Conservation (phyloP, 2,888 invertebrate genomes). For the Leptopterna dolabrata region DNA sequence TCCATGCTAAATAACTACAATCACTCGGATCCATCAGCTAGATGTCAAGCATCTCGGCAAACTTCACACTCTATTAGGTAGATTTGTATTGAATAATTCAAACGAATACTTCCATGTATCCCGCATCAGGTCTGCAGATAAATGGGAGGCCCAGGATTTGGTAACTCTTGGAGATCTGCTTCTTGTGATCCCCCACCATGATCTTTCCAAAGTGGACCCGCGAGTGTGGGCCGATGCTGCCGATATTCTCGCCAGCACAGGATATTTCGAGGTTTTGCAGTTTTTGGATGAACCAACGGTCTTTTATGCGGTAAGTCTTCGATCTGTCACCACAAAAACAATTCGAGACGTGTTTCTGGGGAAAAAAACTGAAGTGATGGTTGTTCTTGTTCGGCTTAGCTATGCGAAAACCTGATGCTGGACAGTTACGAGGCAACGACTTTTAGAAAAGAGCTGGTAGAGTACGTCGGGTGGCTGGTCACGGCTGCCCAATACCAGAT, state of each 20-base stretch:
- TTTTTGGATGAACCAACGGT: slow-evolving; percentile 42
- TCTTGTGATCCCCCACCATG: slow-evolving; percentile 56
- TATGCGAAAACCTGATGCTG: slow-evolving; percentile 17
- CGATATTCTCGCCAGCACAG: slow-evolving; percentile 56
- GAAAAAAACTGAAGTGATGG: not conserved
- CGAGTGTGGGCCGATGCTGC: slow-evolving; percentile 60
- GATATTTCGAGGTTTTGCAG: slow-evolving; percentile 45
- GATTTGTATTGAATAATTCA: no score
- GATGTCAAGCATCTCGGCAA: no score
- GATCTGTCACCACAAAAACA: no score
- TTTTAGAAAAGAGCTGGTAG: slow-evolving; percentile 26
- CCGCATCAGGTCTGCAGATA: slow-evolving; percentile 17
- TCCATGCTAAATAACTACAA: no score
- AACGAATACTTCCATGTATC: no score
- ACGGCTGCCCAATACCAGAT: slow-evolving; percentile 54
- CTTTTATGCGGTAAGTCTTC: slow-evolving; percentile 58
- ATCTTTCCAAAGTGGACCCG: slow-evolving; percentile 46
- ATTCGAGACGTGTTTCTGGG: not conserved
- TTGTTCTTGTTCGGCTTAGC: not conserved
- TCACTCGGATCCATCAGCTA: no score
- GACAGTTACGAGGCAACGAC: slow-evolving; percentile 41
- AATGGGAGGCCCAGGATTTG: slow-evolving; percentile 59
- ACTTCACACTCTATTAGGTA: no score
- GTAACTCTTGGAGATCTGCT: slow-evolving; percentile 61
- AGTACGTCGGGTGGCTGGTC: slow-evolving; percentile 39